Evolutionary conservation across 2,797 vertebrate species (phyloP).

Genomic region (Sebastes itinus): DNA sequence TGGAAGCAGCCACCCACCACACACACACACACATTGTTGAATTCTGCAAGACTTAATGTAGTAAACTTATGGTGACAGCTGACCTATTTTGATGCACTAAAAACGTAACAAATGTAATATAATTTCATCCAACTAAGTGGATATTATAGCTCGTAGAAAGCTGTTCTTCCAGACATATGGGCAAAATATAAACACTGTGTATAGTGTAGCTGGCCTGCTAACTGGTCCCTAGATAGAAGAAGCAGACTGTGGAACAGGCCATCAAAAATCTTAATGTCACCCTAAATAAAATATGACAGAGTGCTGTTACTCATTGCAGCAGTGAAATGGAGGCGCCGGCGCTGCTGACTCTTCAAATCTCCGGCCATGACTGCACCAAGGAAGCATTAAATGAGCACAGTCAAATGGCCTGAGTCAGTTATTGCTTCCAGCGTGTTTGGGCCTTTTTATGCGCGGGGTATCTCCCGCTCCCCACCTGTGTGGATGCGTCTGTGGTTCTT

Average conservation of each 20-base stretch:
- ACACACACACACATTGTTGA: conserved; percentile 16
- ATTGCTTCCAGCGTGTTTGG: conserved; percentile 29
- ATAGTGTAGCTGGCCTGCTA: not conserved
- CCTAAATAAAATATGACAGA: conserved; percentile 67
- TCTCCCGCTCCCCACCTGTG: conserved; percentile 84
- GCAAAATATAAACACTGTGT: conserved; percentile 9
- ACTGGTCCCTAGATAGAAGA: conserved; percentile 14
- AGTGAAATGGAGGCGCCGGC: conserved; percentile 43
- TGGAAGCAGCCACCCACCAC: conserved; percentile 59
- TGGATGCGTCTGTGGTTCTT: conserved; percentile 97
- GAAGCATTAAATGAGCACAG: conserved; percentile 60
- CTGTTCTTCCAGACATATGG: not conserved
- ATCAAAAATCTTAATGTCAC: conserved; percentile 51
- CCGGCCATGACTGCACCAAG: conserved; percentile 33
- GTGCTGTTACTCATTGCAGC: conserved; percentile 49
- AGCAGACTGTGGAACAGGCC: conserved; percentile 25
- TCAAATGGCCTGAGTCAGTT: conserved; percentile 47
- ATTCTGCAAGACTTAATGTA: not conserved
- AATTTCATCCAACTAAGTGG: not conserved
- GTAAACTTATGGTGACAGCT: conserved; percentile 20
- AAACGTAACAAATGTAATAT: not conserved
- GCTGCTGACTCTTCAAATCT: conserved; percentile 64
- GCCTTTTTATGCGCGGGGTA: not conserved
- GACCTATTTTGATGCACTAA: not conserved
- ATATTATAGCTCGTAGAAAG: not conserved